Conservation (phyloP, 1,140 invertebrate species). For the Caenorhabditis tropicalis region DNA sequence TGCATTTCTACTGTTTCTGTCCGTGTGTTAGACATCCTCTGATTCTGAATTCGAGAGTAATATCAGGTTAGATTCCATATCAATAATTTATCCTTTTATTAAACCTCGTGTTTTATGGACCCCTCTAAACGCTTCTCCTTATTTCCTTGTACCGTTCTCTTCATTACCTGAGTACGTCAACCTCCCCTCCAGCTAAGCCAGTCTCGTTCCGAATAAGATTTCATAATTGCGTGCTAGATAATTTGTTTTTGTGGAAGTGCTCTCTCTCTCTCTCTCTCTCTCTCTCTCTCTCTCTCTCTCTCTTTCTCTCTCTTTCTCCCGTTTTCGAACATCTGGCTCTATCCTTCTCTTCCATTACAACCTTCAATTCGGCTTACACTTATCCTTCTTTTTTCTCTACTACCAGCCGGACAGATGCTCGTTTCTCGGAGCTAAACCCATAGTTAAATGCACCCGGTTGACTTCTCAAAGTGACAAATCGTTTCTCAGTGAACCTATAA, state of each 20-base stretch:
- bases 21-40: no score
- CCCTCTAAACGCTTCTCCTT: background rate
- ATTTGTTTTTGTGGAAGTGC: conserved; percentile 8
- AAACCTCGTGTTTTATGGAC: no score
- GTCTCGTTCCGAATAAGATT: background rate
- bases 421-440: background rate
- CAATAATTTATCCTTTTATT: no score
- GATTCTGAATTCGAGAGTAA: no score
- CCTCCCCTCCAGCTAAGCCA: background rate
- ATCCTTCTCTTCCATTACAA: background rate
- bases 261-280: background rate
- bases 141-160: background rate
- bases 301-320: background rate
- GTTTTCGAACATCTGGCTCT: conserved; percentile 19
- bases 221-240: conserved; percentile 37
- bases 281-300: background rate
- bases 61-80: no score
- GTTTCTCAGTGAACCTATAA: background rate
- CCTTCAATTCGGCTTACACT: background rate
- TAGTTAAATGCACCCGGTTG: background rate
- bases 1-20: background rate
- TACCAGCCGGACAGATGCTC: conserved; percentile 18
- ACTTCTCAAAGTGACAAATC: background rate
- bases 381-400: background rate
- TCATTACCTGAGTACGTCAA: background rate